Percentiles rank a stretch among this genome's conserved stretches.
These are phyloP conservation scores for Gnathonemus longibarbis DNA, from an alignment of 2,113 vertebrate species.

Conservation along the genomic window DNA sequence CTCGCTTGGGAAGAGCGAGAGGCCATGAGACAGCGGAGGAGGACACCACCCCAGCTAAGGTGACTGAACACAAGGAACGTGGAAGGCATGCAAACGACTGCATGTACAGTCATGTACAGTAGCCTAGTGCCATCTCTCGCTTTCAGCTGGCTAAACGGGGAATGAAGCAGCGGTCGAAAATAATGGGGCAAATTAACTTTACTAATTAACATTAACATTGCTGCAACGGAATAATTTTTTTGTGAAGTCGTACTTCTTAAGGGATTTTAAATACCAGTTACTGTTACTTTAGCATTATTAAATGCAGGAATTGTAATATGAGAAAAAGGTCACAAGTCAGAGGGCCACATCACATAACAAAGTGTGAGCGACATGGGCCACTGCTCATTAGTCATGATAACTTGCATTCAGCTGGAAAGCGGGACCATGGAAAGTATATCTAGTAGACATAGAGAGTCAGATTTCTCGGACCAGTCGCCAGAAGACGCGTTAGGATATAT, in stretches of 20 bases:
- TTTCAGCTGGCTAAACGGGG: background rate
- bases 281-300: background rate
- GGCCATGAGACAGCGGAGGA: background rate
- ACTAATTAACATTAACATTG: background rate
- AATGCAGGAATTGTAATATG: background rate
- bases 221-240: background rate
- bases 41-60: background rate
- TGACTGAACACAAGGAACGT: background rate
- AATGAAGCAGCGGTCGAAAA: background rate
- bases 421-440: background rate
- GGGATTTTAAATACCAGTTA: background rate
- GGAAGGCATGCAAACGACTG: background rate
- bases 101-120: background rate
- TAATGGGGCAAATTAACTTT: background rate
- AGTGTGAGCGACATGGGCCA: background rate
- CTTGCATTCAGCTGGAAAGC: background rate
- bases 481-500: background rate
- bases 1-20: background rate
- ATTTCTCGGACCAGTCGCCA: background rate
- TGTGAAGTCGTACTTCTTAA: background rate
- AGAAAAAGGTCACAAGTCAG: background rate
- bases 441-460: background rate
- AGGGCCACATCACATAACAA: background rate
- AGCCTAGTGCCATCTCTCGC: background rate
- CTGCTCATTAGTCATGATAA: background rate